Conservation (phyloP, 53 echinoderm and acorn worm genomes). For the Astropecten irregularis region DNA sequence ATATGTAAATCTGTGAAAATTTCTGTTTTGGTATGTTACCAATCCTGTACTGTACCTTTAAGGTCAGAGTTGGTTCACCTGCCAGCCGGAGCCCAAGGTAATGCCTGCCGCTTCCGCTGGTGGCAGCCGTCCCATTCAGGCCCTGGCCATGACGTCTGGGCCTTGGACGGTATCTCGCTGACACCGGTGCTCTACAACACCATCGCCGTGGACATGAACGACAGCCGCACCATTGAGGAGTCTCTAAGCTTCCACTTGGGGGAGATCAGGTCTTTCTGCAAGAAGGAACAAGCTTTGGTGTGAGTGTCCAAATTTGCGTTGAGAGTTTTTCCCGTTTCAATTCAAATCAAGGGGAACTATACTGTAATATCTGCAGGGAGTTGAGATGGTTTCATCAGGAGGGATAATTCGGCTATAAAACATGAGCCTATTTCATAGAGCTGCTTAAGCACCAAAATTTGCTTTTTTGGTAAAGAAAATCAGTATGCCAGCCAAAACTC, state of each 20-base stretch:
- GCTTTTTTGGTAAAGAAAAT: too few relatives aligned
- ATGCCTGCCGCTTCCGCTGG: conserved; percentile 80
- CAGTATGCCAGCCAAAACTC: too few relatives aligned
- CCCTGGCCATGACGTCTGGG: conserved; percentile 74
- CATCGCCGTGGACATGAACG: conserved; percentile 80
- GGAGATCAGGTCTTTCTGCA: conserved; percentile 71
- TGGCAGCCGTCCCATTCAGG: conserved; percentile 77
- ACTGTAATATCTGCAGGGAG: too few relatives aligned
- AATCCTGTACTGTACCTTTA: too few relatives aligned
- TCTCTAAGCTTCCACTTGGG: conserved; percentile 87
- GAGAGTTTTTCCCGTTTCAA: too few relatives aligned
- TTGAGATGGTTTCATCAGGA: too few relatives aligned
- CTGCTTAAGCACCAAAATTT: too few relatives aligned
- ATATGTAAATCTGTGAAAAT: too few relatives aligned
- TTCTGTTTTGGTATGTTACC: too few relatives aligned
- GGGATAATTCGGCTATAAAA: too few relatives aligned
- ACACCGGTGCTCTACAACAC: conserved; percentile 65
- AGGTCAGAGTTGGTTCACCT: conserved; percentile 78
- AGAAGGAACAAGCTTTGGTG: conserved; percentile 29
- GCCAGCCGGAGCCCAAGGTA: conserved; percentile 43
- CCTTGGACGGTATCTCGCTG: conserved; percentile 78
- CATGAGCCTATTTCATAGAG: too few relatives aligned
- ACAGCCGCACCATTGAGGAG: conserved; percentile 48
- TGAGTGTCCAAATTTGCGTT: neutral
- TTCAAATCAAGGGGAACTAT: too few relatives aligned